A percentile compares a stretch with the other conserved stretches of the same genome.
Evolutionary conservation across 2,113 vertebrate genomes (phyloP).

Genomic region (Bettongia penicillata): DNA sequence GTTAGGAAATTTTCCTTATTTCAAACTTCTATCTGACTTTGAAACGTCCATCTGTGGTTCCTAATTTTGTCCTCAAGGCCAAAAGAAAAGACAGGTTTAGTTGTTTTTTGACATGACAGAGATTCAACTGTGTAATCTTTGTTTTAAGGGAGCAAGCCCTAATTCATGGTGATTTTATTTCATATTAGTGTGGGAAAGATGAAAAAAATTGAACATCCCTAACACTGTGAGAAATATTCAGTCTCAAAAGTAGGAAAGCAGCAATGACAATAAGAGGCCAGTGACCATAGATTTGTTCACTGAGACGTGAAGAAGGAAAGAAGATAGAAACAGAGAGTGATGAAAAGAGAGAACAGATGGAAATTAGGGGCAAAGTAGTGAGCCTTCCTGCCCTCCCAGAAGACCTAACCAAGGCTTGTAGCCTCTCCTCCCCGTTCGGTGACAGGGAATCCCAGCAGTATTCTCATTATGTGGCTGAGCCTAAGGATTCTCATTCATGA

Average conservation of each 20-base stretch:
- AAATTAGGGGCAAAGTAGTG: background rate
- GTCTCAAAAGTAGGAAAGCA: conserved; percentile 24
- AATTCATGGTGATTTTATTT: conserved; percentile 7
- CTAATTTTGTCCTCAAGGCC: background rate
- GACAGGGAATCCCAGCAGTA: background rate
- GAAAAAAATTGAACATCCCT: background rate
- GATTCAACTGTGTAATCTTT: background rate
- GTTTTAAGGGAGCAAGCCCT: background rate
- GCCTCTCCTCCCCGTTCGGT: background rate
- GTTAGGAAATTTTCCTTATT: background rate
- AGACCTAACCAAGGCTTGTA: background rate
- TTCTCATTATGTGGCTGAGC: background rate
- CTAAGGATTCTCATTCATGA: background rate
- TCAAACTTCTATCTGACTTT: background rate
- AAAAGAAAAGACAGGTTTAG: background rate
- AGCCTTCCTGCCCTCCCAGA: background rate
- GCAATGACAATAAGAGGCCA: background rate
- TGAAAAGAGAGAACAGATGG: background rate
- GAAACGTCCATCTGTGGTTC: background rate
- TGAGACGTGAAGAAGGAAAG: background rate
- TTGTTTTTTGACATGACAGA: background rate
- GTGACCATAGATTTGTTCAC: background rate
- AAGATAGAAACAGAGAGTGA: background rate
- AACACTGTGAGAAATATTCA: conserved; percentile 13
- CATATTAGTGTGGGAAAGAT: background rate